A percentile compares a stretch with the other conserved stretches of the same genome.
Evolutionary conservation across 1,140 invertebrate genomes (phyloP).

Genomic region (Euura saliciscinereae): DNA sequence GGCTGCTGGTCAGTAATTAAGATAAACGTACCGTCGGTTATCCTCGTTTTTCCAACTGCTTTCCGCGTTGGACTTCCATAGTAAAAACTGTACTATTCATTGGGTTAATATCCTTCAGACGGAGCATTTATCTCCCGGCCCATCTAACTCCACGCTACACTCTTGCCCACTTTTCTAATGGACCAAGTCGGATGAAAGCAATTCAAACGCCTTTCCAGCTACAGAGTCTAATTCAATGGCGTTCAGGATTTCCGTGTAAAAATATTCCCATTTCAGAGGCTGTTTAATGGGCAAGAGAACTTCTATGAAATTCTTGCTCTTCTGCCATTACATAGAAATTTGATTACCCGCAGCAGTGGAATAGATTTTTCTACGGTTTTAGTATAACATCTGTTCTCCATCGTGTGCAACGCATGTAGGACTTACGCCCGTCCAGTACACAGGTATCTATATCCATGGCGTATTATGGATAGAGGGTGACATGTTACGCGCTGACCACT

Average conservation of each 20-base stretch:
- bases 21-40: not conserved
- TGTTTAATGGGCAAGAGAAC: not conserved
- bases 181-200: not conserved
- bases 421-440: constrained; percentile 15
- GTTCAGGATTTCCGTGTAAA: not conserved
- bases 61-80: not conserved
- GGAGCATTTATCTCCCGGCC: not conserved
- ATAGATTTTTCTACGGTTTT: too few species aligned
- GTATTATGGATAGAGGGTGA: constrained; percentile 23
- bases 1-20: not conserved
- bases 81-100: constrained; percentile 1
- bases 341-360: too few species aligned
- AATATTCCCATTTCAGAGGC: not conserved
- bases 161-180: not conserved
- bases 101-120: not conserved
- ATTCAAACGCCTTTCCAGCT: not conserved
- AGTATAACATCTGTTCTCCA: too few species aligned
- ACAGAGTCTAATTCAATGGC: not conserved
- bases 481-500: constrained; percentile 25
- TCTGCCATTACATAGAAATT: too few species aligned
- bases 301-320: too few species aligned
- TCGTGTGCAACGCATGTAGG: too few species aligned
- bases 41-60: not conserved
- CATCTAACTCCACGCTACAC: not conserved
- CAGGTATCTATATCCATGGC: constrained; percentile 23